These are phyloP conservation scores for Thamnophis elegans DNA, from an alignment of 2,797 vertebrate genomes.

Conservation along the genomic window DNA sequence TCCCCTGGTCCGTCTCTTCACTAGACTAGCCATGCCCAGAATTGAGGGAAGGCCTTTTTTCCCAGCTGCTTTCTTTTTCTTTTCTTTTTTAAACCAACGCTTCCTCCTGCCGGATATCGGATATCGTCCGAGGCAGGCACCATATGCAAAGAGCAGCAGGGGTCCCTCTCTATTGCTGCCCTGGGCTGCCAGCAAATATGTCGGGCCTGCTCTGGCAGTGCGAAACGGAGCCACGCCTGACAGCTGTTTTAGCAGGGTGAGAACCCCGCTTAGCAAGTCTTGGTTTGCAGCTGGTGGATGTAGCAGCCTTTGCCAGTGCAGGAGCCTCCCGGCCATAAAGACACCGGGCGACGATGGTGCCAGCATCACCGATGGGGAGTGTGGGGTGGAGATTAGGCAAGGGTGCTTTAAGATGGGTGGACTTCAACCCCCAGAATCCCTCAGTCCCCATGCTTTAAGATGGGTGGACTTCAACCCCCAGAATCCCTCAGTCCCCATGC, in stretches of 20 bases:
- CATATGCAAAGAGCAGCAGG: background rate
- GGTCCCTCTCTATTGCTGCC: background rate
- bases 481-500: no score
- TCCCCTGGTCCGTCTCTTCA: no score
- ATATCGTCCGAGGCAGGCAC: background rate
- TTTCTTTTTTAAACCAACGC: background rate
- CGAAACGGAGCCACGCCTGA: slow-evolving; percentile 3
- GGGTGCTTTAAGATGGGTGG: background rate
- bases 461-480: no score
- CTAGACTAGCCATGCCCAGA: no score
- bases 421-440: background rate
- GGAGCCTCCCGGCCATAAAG: background rate
- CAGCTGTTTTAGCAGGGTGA: slow-evolving; percentile 5
- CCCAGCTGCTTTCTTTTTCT: background rate
- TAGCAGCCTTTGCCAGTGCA: background rate
- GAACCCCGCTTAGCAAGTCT: background rate
- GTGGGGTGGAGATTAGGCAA: background rate
- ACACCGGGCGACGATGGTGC: background rate
- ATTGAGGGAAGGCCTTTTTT: background rate
- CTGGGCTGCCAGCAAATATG: background rate
- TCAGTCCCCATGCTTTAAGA: background rate
- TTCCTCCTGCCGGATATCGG: background rate
- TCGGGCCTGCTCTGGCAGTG: background rate
- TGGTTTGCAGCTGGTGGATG: slow-evolving; percentile 7
- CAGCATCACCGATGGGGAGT: background rate